Base-by-base conservation (phyloP, 2,888 invertebrate species). In the Volucella inflata region DNA sequence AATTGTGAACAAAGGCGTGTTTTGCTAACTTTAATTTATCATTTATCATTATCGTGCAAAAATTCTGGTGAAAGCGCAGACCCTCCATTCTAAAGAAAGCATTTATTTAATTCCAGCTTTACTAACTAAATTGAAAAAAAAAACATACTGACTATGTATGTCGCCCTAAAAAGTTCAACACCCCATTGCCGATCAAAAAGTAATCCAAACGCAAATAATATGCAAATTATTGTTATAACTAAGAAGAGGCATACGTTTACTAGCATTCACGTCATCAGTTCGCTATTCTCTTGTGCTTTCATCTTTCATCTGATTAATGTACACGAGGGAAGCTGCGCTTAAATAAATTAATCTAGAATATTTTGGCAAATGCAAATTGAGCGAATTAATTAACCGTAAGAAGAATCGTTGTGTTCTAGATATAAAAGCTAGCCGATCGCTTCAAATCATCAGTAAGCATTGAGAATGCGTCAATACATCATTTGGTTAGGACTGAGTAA, bases 391-490 rank as follows among this genome's bases (percentile, higher is more conserved):
- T 68, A 21, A 21, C 21, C 36, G 51, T 17, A 55, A 21, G 11
- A 6, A 10, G 59, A 50, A 67, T 42, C 16, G 38, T 17, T 17
- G 8, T 51, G 60, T 55, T 70, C 60, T 51, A 48, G 53, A 46
- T 77, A 77, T 77, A 77, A 62, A 77, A 77, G 77, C 68, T 55
- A 6, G 60, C 17, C 51, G 60, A 62, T 46, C 12, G 55, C 40
- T 12, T 3, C 38, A 17, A 21, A 64, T 55, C 77, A 62, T 55
- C 70, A 77, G 70, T 77, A 50, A 44, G 48, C 42, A 42, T 70
- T 77, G 70, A 70, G 46, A 48, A 78, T 78, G 77, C 77, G 70
- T 71, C 77, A 70, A 70, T 55, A 70, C n/a, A 62, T 78, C 77
- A 78, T 70, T 78, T 70, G 70, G 55, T 30, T 77, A 46, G 77